Conservation (phyloP, 2,888 invertebrate genomes). For the Spodoptera exigua region DNA sequence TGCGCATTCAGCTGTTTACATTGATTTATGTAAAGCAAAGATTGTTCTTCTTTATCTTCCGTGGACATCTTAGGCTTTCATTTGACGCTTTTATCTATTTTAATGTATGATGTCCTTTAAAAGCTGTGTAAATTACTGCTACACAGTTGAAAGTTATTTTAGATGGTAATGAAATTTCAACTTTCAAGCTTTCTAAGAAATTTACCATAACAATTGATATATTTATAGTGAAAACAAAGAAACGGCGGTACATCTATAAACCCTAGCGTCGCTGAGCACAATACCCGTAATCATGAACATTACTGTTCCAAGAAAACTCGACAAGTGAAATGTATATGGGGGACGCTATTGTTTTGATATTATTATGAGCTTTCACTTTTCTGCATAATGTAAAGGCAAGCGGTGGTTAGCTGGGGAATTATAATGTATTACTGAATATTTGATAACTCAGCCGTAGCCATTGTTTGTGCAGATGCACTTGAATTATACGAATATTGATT, state of each 20-base stretch:
- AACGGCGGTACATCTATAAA: conserved; percentile 43
- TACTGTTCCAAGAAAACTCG: conserved; percentile 59
- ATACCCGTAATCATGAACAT: conserved; percentile 55
- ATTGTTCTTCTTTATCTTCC: conserved; percentile 43
- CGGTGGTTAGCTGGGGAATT: conserved; percentile 50
- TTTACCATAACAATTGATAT: conserved; percentile 23
- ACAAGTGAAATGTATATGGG: conserved; percentile 60
- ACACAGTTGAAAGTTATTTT: conserved; percentile 13
- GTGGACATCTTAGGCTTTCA: conserved; percentile 37
- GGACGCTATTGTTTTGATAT: conserved; percentile 68
- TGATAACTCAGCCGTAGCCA: conserved; percentile 34
- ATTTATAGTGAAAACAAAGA: conserved; percentile 45
- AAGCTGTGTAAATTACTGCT: conserved; percentile 9
- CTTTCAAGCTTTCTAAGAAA: conserved; percentile 13
- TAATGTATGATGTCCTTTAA: background rate
- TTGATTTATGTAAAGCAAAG: conserved; percentile 55
- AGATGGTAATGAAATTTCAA: no score
- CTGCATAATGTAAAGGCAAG: conserved; percentile 52
- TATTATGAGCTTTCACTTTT: conserved; percentile 65
- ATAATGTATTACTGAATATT: conserved; percentile 59
- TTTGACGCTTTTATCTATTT: conserved; percentile 9
- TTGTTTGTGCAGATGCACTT: conserved; percentile 35
- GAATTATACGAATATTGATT: conserved; percentile 9
- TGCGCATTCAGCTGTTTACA: conserved; percentile 59
- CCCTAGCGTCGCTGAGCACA: conserved; percentile 54